Percentiles rank a stretch among this genome's conserved stretches.
Evolutionary conservation across 2,888 invertebrate species (phyloP).

Genomic region (Yponomeuta cagnagella): DNA sequence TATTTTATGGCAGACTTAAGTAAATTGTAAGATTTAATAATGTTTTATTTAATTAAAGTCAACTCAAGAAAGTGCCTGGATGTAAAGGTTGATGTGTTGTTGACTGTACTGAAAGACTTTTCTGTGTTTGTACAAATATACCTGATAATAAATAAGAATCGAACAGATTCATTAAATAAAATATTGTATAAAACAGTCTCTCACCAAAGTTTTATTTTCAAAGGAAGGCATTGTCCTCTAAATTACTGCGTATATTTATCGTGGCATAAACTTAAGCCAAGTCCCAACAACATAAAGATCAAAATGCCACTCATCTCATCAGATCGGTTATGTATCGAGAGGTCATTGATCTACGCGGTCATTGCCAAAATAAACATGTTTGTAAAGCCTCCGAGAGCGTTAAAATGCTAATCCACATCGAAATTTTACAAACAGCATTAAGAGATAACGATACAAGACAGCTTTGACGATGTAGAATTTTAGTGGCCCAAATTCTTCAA

Average conservation of each 20-base stretch:
- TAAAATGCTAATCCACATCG: conserved; percentile 47
- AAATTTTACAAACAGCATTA: conserved; percentile 22
- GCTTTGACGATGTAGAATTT: conserved; percentile 37
- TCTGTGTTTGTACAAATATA: too few species aligned
- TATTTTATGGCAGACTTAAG: too few species aligned
- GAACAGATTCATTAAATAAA: background rate
- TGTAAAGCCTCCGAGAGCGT: conserved; percentile 27
- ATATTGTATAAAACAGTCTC: background rate
- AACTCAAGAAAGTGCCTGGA: too few species aligned
- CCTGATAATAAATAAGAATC: too few species aligned
- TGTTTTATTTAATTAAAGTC: too few species aligned
- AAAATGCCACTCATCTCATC: background rate
- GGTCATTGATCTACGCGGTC: conserved; percentile 64
- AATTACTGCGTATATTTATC: background rate
- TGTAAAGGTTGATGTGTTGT: too few species aligned
- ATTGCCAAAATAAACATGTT: conserved; percentile 66
- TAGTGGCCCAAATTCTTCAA: conserved; percentile 48
- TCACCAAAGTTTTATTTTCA: background rate
- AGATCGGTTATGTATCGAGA: conserved; percentile 23
- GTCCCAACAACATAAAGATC: background rate
- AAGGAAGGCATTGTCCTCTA: background rate
- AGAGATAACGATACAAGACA: conserved; percentile 19
- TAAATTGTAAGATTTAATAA: too few species aligned
- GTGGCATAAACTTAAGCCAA: background rate
- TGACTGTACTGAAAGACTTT: too few species aligned